These are phyloP conservation scores for Rallus crepitans DNA, from an alignment of 2,797 vertebrate genomes.

Conservation along the genomic window DNA sequence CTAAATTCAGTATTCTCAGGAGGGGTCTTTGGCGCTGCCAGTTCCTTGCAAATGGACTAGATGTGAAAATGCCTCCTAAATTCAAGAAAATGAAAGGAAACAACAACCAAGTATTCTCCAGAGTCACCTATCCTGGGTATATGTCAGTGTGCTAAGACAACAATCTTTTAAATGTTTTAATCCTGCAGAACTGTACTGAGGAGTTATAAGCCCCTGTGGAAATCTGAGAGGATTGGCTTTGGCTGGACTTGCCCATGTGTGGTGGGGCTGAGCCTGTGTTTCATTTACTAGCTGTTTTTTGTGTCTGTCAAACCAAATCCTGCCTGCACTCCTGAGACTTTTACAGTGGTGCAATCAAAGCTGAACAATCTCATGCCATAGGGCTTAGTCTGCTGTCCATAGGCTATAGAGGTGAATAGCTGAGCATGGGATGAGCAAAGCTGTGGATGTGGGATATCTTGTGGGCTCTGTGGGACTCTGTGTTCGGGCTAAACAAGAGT, in stretches of 20 bases:
- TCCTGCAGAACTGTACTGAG: background rate
- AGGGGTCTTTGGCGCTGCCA: background rate
- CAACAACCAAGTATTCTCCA: background rate
- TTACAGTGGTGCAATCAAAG: background rate
- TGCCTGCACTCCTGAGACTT: background rate
- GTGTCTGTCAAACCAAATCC: background rate
- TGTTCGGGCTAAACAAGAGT: fast-evolving
- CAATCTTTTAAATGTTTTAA: background rate
- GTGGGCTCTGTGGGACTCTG: background rate
- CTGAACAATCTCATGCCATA: background rate
- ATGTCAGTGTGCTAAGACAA: background rate
- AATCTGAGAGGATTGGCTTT: background rate
- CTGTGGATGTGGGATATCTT: background rate
- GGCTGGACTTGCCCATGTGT: background rate
- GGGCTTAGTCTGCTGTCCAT: background rate
- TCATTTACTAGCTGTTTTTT: background rate
- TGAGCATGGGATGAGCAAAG: background rate
- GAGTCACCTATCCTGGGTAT: background rate
- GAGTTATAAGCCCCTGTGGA: background rate
- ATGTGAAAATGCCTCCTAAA: background rate
- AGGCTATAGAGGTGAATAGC: background rate
- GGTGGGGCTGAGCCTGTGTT: background rate
- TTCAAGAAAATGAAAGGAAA: background rate
- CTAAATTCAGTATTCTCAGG: background rate
- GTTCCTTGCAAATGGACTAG: background rate